A percentile compares a stretch with the other conserved stretches of the same genome.
These are phyloP conservation scores for Capromys pilorides DNA, from an alignment of 2,797 vertebrate genomes.

Conservation along the genomic window DNA sequence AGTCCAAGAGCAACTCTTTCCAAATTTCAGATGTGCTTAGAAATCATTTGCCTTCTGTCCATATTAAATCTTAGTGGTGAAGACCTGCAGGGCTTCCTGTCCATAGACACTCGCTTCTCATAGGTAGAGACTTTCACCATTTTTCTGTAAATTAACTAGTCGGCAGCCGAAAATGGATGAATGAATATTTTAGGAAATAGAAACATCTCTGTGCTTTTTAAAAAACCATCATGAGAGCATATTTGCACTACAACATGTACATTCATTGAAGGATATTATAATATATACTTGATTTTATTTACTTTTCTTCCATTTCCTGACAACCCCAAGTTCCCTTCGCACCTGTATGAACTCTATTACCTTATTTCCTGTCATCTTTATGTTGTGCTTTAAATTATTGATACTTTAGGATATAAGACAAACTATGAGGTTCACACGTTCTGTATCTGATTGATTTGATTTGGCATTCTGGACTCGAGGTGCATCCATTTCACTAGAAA, in stretches of 20 bases:
- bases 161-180: neutral
- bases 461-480: neutral
- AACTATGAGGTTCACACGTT: no score
- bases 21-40: neutral
- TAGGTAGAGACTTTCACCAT: no score
- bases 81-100: neutral
- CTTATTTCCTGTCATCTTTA: neutral
- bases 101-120: neutral
- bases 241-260: neutral
- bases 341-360: neutral
- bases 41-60: neutral
- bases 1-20: neutral
- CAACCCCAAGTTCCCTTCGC: neutral
- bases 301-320: neutral
- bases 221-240: neutral
- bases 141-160: neutral
- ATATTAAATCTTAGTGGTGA: neutral
- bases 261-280: neutral
- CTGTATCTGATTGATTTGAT: neutral
- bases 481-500: neutral
- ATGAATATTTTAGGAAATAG: neutral
- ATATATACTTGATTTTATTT: neutral
- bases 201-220: neutral
- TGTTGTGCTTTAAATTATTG: neutral
- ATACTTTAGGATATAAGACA: neutral